phyloP scores from a whole-genome alignment of 2,797 vertebrate species.

The Fistularia tabacaria region DNA sequence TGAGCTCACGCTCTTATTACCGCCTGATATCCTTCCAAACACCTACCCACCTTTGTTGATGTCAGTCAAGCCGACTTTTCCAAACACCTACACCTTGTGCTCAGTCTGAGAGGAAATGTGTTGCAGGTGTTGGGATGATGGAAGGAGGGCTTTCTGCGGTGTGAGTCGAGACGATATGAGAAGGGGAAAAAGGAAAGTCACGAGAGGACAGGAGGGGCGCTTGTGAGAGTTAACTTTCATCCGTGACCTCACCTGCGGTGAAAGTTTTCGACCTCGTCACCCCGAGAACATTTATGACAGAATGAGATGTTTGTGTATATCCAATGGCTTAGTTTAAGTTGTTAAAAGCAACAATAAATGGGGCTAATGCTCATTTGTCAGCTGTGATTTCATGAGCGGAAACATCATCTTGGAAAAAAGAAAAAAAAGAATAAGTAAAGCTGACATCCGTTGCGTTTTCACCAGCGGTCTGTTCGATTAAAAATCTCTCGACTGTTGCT shows the following conservation, averaged over 20 bases:
- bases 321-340: not conserved
- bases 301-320: conserved; percentile 3
- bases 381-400: conserved; percentile 10
- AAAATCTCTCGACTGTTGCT: conserved; percentile 26
- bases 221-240: not conserved
- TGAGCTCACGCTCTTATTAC: conserved; percentile 67
- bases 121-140: conserved; percentile 68
- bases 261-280: not conserved
- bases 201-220: conserved; percentile 7
- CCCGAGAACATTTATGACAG: not conserved
- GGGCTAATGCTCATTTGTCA: conserved; percentile 6
- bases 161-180: conserved; percentile 35
- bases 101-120: conserved; percentile 66
- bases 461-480: conserved; percentile 19
- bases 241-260: not conserved
- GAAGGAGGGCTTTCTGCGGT: conserved; percentile 30
- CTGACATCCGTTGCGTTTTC: conserved; percentile 25
- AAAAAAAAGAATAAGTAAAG: conserved; percentile 11
- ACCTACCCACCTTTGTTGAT: conserved; percentile 64
- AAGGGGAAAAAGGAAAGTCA: conserved; percentile 38
- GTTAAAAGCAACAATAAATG: not conserved
- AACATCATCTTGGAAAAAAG: conserved; percentile 15
- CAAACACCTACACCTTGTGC: conserved; percentile 70
- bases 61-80: conserved; percentile 63
- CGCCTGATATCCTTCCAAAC: conserved; percentile 61